A percentile compares a stretch with the other conserved stretches of the same genome.
These are phyloP conservation scores for Ivindomyrus marchei DNA, from an alignment of 2,113 vertebrate species.

Conservation along the genomic window DNA sequence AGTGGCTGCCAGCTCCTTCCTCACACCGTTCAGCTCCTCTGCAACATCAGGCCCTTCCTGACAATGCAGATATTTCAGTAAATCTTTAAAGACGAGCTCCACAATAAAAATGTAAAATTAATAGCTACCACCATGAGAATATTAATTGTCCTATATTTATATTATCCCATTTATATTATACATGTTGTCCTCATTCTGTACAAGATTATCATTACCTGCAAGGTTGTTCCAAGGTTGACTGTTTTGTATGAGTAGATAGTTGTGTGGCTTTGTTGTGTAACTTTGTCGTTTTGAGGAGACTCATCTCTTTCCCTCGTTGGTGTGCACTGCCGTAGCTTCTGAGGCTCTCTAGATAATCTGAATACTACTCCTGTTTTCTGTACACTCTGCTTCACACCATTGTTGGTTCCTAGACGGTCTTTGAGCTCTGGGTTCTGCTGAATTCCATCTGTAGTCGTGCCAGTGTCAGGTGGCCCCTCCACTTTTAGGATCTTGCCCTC, in stretches of 20 bases:
- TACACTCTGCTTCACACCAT: neutral
- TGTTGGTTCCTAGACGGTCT: neutral
- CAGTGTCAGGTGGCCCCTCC: neutral
- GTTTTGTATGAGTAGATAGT: conserved; percentile 18
- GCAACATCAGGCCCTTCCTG: conserved; percentile 5
- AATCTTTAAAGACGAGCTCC: neutral
- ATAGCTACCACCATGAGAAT: neutral
- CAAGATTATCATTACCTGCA: conserved; percentile 36
- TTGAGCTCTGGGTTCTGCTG: neutral
- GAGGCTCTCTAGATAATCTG: neutral
- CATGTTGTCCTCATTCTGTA: neutral
- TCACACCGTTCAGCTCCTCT: conserved; percentile 33
- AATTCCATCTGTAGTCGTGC: neutral
- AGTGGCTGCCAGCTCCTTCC: conserved; percentile 36
- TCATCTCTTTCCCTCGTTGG: conserved; percentile 26
- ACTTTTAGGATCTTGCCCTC: neutral
- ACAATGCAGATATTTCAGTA: neutral
- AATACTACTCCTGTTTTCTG: neutral
- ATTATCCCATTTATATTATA: neutral
- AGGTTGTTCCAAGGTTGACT: conserved; percentile 10
- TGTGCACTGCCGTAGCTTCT: rapidly evolving
- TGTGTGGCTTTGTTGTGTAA: conserved; percentile 21
- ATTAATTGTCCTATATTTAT: neutral
- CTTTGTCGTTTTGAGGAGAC: neutral
- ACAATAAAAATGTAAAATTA: neutral